Conservation (phyloP, 1,140 invertebrate genomes). For the Tribolium castaneum region DNA sequence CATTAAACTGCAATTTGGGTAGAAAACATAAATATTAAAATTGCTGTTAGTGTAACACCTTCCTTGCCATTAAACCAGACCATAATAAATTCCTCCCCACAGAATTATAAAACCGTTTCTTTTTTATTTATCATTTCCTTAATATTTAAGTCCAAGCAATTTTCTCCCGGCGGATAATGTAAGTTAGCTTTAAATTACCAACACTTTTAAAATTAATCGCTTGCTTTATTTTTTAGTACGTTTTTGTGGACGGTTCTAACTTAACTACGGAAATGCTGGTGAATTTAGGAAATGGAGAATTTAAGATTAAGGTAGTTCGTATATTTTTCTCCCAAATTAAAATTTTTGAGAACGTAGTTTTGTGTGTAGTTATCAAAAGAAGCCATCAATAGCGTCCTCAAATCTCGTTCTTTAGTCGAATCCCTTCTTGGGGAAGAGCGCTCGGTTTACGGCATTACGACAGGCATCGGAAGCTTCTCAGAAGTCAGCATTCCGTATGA, state of each 20-base stretch:
- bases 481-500: conserved; percentile 70
- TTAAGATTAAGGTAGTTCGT: conserved; percentile 69
- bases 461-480: conserved; percentile 84
- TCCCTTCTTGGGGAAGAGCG: conserved; percentile 71
- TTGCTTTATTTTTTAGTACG: conserved; percentile 60
- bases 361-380: conserved; percentile 67
- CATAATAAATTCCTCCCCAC: not conserved
- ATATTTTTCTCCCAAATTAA: not conserved
- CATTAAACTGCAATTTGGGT: not conserved
- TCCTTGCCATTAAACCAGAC: not conserved
- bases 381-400: conserved; percentile 68
- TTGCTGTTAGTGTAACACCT: conserved; percentile 2
- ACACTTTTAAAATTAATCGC: not conserved
- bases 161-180: conserved; percentile 34
- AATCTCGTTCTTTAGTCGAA: conserved; percentile 71
- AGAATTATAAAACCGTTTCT: not conserved
- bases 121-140: conserved; percentile 2
- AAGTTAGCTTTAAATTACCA: not conserved
- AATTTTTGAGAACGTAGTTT: not conserved
- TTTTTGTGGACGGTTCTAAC: conserved; percentile 71
- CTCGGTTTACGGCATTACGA: conserved; percentile 82
- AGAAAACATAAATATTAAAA: conserved; percentile 20
- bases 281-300: conserved; percentile 69
- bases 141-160: conserved; percentile 22
- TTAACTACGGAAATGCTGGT: conserved; percentile 71